A percentile compares a stretch with the other conserved stretches of the same genome.
These are phyloP conservation scores for Brenthis daphne DNA, from an alignment of 2,888 invertebrate species.

Conservation along the genomic window DNA sequence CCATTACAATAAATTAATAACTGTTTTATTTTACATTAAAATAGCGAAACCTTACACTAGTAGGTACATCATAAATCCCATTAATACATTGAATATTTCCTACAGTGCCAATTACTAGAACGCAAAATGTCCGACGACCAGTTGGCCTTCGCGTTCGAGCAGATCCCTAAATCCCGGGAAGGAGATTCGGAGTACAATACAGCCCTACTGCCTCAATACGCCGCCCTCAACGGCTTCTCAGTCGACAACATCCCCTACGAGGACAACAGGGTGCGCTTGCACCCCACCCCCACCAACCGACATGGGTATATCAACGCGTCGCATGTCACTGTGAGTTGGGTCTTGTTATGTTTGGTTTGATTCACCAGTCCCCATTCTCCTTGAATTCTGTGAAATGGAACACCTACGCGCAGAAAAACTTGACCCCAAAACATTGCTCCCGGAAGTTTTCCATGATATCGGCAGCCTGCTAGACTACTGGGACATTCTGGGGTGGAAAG, in stretches of 20 bases:
- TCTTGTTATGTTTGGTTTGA: not conserved
- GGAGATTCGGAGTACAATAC: conserved; percentile 83
- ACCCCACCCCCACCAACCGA: conserved; percentile 91
- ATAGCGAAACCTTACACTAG: no score
- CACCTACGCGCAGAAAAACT: no score
- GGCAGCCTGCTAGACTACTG: no score
- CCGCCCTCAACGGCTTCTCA: conserved; percentile 79
- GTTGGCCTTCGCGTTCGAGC: conserved; percentile 92
- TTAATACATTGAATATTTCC: no score
- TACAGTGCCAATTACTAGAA: conserved; percentile 73
- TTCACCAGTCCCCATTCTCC: not conserved
- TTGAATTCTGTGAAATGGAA: no score
- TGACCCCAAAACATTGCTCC: no score
- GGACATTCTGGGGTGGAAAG: no score
- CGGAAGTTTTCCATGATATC: no score
- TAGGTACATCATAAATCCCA: no score
- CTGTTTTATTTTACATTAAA: no score
- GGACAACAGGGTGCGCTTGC: conserved; percentile 91
- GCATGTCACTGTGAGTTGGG: conserved; percentile 87
- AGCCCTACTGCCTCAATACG: conserved; percentile 88
- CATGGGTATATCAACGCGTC: conserved; percentile 97
- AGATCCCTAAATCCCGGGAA: conserved; percentile 89
- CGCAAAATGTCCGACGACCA: conserved; percentile 86
- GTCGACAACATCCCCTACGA: conserved; percentile 94
- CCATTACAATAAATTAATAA: no score